Evolutionary conservation across 1,140 invertebrate species (phyloP).

Genomic region (Ylistrum balloti): DNA sequence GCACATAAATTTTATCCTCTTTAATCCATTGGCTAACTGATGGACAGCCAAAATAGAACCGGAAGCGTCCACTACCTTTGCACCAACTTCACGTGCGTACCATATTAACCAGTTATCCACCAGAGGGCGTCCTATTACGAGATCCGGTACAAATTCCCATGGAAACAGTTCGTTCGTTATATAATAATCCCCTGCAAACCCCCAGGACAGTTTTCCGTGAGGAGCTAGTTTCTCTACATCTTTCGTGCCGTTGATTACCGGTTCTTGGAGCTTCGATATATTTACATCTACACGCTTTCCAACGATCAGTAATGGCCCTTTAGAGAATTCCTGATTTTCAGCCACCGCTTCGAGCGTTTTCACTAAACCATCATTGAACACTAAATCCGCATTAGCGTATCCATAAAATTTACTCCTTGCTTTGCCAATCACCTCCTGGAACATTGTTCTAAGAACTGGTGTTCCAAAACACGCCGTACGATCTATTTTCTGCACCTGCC

Average conservation of each 20-base stretch:
- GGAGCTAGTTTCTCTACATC: conserved; percentile 54
- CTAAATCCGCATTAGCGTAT: conserved; percentile 54
- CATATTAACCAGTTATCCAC: conserved; percentile 59
- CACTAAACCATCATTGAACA: conserved; percentile 59
- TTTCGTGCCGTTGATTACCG: conserved; percentile 39
- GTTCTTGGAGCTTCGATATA: conserved; percentile 58
- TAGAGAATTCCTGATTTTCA: conserved; percentile 42
- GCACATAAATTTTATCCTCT: conserved; percentile 49
- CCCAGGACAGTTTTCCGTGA: conserved; percentile 53
- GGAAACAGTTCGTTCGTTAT: conserved; percentile 57
- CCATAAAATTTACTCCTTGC: conserved; percentile 51
- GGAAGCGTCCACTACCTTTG: conserved; percentile 53
- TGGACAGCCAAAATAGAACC: conserved; percentile 53
- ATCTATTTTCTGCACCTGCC: conserved; percentile 36
- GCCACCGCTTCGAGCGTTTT: conserved; percentile 48
- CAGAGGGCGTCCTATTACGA: conserved; percentile 53
- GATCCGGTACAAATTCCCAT: conserved; percentile 57
- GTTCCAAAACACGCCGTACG: conserved; percentile 55
- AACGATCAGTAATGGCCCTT: conserved; percentile 54
- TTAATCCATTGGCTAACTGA: conserved; percentile 54
- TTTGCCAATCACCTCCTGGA: conserved; percentile 45
- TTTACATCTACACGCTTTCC: conserved; percentile 58
- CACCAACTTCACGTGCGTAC: conserved; percentile 53
- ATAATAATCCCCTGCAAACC: conserved; percentile 55
- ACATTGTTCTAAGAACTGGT: conserved; percentile 52